phyloP scores from a whole-genome alignment of 2,888 invertebrate genomes.

The Ophion ellenae region DNA sequence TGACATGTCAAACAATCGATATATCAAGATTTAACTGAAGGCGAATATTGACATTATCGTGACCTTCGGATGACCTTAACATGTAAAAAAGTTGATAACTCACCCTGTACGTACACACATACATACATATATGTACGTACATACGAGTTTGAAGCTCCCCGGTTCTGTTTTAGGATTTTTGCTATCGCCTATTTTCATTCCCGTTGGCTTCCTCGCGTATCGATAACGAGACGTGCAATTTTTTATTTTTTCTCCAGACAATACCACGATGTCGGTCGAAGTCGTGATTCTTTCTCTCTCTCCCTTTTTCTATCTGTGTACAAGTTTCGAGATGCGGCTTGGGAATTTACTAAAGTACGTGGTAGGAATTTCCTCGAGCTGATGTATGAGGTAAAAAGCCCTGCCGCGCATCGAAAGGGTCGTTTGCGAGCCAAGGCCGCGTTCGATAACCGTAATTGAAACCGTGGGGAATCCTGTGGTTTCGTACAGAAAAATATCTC shows the following conservation, averaged over 20 bases:
- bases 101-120: no score
- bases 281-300: constrained; percentile 14
- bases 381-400: constrained; percentile 37
- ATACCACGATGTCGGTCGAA: constrained; percentile 45
- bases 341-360: constrained; percentile 69
- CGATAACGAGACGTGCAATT: constrained; percentile 63
- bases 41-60: no score
- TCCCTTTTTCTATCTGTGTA: constrained; percentile 7
- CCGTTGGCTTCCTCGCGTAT: constrained; percentile 56
- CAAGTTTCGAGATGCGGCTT: constrained; percentile 19
- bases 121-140: not conserved
- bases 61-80: no score
- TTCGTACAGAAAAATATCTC: constrained; percentile 50
- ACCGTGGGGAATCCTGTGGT: constrained; percentile 63
- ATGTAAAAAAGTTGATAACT: no score
- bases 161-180: constrained; percentile 52
- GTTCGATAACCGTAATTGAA: constrained; percentile 68
- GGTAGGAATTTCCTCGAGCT: constrained; percentile 65
- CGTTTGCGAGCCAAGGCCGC: constrained; percentile 59
- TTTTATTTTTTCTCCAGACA: constrained; percentile 48
- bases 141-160: not conserved
- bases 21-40: no score
- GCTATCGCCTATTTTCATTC: constrained; percentile 33
- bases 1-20: no score
- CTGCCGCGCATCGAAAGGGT: constrained; percentile 5